Conservation (phyloP, 2,888 invertebrate species). For the Nephrotoma guestfalica region DNA sequence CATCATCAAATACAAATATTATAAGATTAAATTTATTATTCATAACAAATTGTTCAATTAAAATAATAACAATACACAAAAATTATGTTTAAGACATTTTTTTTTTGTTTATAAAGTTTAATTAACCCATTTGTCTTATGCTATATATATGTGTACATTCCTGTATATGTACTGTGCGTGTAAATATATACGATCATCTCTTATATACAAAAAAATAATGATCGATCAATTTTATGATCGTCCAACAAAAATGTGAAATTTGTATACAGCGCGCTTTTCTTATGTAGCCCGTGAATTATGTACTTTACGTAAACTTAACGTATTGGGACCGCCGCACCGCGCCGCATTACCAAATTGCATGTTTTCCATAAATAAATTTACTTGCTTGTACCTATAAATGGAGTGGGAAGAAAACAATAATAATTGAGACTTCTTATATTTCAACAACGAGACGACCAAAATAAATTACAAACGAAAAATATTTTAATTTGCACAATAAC, state of each 20-base stretch:
- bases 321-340: not conserved
- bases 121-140: not conserved
- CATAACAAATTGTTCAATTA: not conserved
- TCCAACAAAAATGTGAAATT: not conserved
- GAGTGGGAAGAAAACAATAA: not conserved
- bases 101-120: not conserved
- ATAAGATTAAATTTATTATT: not conserved
- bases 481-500: too few species aligned
- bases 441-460: not conserved
- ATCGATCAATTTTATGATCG: not conserved
- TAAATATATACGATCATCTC: not conserved
- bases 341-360: not conserved
- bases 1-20: not conserved
- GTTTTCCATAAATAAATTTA: not conserved
- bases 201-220: not conserved
- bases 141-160: too few species aligned
- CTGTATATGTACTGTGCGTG: not conserved
- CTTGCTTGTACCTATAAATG: not conserved
- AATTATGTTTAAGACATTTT: not conserved
- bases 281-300: not conserved
- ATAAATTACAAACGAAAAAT: not conserved
- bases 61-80: not conserved
- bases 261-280: not conserved
- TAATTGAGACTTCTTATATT: not conserved
- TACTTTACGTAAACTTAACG: not conserved